These are phyloP conservation scores for Microplitis mediator DNA, from an alignment of 1,140 invertebrate species.

Conservation along the genomic window DNA sequence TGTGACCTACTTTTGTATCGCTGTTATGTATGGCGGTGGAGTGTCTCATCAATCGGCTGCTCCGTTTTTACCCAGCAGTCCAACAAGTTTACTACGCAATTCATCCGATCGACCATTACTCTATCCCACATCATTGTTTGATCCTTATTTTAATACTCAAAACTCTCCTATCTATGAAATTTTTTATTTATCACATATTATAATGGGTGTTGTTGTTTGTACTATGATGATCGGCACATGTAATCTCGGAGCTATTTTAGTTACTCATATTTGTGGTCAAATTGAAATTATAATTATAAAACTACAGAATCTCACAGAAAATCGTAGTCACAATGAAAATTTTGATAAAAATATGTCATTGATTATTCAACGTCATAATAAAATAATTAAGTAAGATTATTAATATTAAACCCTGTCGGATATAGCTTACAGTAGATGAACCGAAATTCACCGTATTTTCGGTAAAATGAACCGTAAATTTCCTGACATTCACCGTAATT, in stretches of 20 bases:
- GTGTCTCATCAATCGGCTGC: not conserved
- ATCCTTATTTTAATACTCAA: slow-evolving; percentile 26
- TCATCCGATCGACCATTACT: not conserved
- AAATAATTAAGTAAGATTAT: not conserved
- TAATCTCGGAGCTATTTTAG: slow-evolving; percentile 19
- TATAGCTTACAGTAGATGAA: too few species aligned
- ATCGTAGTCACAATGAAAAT: not conserved
- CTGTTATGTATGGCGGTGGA: not conserved
- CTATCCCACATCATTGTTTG: slow-evolving; percentile 11
- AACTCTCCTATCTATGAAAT: slow-evolving; percentile 33
- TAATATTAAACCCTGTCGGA: too few species aligned
- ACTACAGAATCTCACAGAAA: too few species aligned
- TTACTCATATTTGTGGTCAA: too few species aligned
- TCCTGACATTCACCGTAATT: too few species aligned
- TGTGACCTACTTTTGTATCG: not conserved
- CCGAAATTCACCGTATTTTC: too few species aligned
- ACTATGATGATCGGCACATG: slow-evolving; percentile 6
- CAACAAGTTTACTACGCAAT: not conserved
- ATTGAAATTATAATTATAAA: too few species aligned
- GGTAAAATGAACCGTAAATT: too few species aligned
- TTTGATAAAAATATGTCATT: too few species aligned
- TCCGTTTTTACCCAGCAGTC: not conserved
- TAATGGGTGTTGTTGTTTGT: slow-evolving; percentile 25
- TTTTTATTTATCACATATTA: slow-evolving; percentile 28
- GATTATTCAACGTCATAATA: too few species aligned